Evolutionary conservation across 2,113 vertebrate species (phyloP), one percentile per base, ranked within the genome.

Genomic region (Rhinichthys klamathensis): DNA sequence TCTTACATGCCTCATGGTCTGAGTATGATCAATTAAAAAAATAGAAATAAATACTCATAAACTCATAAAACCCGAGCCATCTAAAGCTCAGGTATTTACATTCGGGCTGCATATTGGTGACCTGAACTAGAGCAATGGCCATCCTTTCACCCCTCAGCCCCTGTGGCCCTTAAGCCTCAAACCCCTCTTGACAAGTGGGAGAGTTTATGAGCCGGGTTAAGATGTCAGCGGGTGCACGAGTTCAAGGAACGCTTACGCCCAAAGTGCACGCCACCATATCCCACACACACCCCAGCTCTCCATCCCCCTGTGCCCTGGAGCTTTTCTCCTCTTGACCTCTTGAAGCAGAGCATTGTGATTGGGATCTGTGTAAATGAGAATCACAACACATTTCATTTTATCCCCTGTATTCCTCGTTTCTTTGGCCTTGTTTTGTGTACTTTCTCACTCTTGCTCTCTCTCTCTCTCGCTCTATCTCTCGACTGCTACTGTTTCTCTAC

Each of bases 161-260:
- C 46, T 10, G 80, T 92, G 90, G 88, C 84, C 85, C 72, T 86
- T 56, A 41, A 49, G 77, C 51, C 72, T 84, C 77, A 85, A 75
- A 89, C 87, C 90, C 81, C 89, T 89, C 88, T 88, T 89, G 74
- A 91, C 89, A 88, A 93, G 91, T 87, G 89, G 86, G 89, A 88
- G 84, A 88, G 89, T 93, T 94, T 92, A 93, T 85, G 90, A 93
- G 90, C 67, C 83, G 88, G 91, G 92, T 93, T 91, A 92, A 93
- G 91, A 92, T 93, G 93, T 94, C 93, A 93, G 87, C 63, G 79
- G 70, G 87, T 90, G 86, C 90, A 30, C n/a, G 76, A 88, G 88
- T 92, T 93, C 88, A 89, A 91, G 91, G 54, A 85, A 84, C 74
- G 54, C 72, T 63, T 65, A 80, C 61, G 12, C 84, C 46, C 38